Evolutionary conservation across 1,140 invertebrate species (phyloP), one percentile per base, ranked within the genome.

Genomic region (Leptinotarsa defecta): DNA sequence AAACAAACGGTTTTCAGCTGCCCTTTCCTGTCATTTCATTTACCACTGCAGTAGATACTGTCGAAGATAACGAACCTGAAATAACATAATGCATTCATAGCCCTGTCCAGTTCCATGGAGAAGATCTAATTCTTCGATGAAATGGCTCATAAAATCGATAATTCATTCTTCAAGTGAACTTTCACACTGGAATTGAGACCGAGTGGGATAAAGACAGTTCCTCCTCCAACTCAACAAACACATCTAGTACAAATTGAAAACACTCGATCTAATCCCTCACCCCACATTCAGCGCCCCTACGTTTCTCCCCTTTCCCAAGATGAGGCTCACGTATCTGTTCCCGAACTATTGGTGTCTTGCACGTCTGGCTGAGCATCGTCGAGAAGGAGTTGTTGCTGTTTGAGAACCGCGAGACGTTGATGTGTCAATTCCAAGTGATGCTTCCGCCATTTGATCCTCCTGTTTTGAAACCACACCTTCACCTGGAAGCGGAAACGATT

Each of bases 381-480:
- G 3, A 85, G 77, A 20, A 85, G 82, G 64, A 83, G 75, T 74
- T 85, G 85, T 75, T 89, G 85, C 81, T 93, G 91, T 78, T 94
- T 92, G 70, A 93, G 88, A 19, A 95, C 89, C 0, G 94, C 93
- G 43, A 96, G 87, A 69, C 94, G 89, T 78, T 96, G 95, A 83
- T 96, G 95, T 52, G 96, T 95, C 76, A 96, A 89, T 84, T 97
- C 96, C 81, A 96, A 87, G 80, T 97, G 95, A 80, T 97, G 94
- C 82, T 98, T 98, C 22, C 96, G 88, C 96, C 96, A 98, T 88
- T 98, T 98, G 77, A 98, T 98, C 43, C 97, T 89, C 24, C 97
- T 89, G 85, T 98, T 98, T 87, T 98, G 97, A 85, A 98, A 98
- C 96, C 97, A 98, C 1, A 98, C 96, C 86, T 98, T 98, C 0